Base-by-base conservation (phyloP, 1,140 invertebrate genomes). In the Achatina immaculata region DNA sequence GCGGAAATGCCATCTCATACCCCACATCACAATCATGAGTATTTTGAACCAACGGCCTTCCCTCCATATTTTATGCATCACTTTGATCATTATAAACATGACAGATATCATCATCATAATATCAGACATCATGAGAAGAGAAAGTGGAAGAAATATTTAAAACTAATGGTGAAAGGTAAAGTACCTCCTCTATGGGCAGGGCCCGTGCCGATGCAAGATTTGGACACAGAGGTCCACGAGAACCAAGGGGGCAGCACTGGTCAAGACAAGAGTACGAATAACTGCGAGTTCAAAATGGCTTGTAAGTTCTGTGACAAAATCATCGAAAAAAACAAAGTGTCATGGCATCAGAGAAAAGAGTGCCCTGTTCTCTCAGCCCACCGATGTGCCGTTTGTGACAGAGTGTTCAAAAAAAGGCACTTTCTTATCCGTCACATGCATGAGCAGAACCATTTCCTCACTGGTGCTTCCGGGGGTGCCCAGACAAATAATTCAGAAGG, bases 61-160 rank as follows among this genome's bases (percentile, higher is more conserved):
- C 55, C 43, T 11, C 55, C 43, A 19, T 38, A 31, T 9, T 48
- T 19, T 1, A 31, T 36, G 2, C 72, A 51, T 48, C 24, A 6
- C 9, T 11, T 24, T 3, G 31, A 51, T 51, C 19, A 45, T 31
- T 34, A 55, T 31, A 45, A 1, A 1, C 45, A 51, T 21, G 2
- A 48, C 42, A 51, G 7, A 34, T 31, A 19, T 31, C 38, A 36
- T 21, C 58, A 45, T 43, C 34, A 48, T 21, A 34, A 34, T 34
- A 36, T 40, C n/a, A 16, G 45, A 9, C 58, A 78, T 36, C 76
- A 66, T 34, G 38, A 19, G 24, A 68, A 78, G 28, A 66, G 24
- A 14, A 80, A 80, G 28, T 80, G 78, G 78, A 80, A 80, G 36
- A 80, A 80, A 55, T 80, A 80, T 55, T 31, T 80, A 1, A 80